Conservation (phyloP, 2,113 vertebrate genomes). For the Pogona vitticeps region DNA sequence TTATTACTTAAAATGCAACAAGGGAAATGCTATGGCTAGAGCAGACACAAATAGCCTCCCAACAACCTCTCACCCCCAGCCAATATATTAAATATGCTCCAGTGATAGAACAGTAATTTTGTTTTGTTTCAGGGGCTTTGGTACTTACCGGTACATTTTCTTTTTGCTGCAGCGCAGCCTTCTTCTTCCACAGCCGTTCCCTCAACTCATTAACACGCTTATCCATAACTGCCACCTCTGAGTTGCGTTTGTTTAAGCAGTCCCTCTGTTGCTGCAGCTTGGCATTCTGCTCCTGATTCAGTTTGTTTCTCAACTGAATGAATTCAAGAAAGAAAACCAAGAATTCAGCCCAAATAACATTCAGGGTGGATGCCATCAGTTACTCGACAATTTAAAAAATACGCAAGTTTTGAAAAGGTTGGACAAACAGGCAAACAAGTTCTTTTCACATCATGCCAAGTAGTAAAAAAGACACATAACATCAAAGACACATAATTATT, state of each 20-base stretch:
- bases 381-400: background rate
- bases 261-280: conserved; percentile 96
- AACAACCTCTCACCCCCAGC: background rate
- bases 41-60: conserved; percentile 5
- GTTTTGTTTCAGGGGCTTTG: background rate
- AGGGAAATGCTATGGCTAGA: conserved; percentile 24
- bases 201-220: conserved; percentile 93
- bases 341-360: conserved; percentile 61
- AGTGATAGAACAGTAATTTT: background rate
- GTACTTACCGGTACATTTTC: conserved; percentile 91
- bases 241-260: conserved; percentile 93
- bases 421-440: background rate
- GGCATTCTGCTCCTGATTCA: conserved; percentile 96
- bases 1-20: conserved; percentile 40
- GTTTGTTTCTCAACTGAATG: conserved; percentile 91
- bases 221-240: conserved; percentile 94
- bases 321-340: conserved; percentile 39
- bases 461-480: background rate
- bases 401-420: conserved; percentile 30
- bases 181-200: conserved; percentile 97
- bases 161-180: conserved; percentile 94
- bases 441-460: background rate
- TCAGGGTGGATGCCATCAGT: conserved; percentile 28
- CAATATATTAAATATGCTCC: conserved; percentile 1
- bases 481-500: background rate